A percentile compares a stretch with the other conserved stretches of the same genome.
Evolutionary conservation across 2,888 invertebrate genomes (phyloP).

Genomic region (Chalcosyrphus nemorum): DNA sequence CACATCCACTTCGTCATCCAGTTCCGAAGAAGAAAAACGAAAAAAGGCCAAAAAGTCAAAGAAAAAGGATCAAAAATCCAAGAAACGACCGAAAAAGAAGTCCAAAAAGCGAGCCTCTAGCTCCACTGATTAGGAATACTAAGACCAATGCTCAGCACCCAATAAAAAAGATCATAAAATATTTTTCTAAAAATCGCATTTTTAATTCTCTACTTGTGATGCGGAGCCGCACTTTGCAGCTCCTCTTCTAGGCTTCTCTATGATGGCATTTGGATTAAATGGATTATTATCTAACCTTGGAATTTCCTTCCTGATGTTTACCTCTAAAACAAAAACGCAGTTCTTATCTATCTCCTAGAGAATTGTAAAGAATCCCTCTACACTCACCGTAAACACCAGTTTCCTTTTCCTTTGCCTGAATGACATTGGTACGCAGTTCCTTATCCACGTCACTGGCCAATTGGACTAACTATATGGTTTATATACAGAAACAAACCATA

Average conservation of each 20-base stretch:
- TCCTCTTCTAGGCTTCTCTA: slow-evolving; percentile 77
- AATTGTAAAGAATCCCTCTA: neutral
- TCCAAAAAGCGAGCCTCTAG: slow-evolving; percentile 63
- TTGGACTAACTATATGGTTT: slow-evolving; percentile 85
- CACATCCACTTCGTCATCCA: slow-evolving; percentile 64
- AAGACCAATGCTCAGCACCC: slow-evolving; percentile 73
- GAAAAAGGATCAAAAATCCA: slow-evolving; percentile 60
- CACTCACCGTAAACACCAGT: slow-evolving; percentile 87
- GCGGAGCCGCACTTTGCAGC: slow-evolving; percentile 74
- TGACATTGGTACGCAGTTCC: slow-evolving; percentile 88
- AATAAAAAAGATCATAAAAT: too few species aligned
- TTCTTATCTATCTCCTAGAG: too few species aligned
- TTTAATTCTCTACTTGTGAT: slow-evolving; percentile 5
- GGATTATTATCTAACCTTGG: slow-evolving; percentile 85
- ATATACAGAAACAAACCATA: neutral
- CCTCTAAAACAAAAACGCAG: too few species aligned
- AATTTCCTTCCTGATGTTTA: slow-evolving; percentile 78
- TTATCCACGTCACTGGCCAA: slow-evolving; percentile 87
- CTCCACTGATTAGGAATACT: slow-evolving; percentile 47
- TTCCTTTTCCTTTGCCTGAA: slow-evolving; percentile 87
- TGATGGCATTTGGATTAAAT: slow-evolving; percentile 84
- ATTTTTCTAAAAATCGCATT: too few species aligned
- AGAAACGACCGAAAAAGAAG: slow-evolving; percentile 67
- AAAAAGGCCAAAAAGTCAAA: slow-evolving; percentile 74
- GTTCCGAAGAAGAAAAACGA: slow-evolving; percentile 74